Evolutionary conservation across 2,113 vertebrate genomes (phyloP), one percentile per base, ranked within the genome.

Genomic region (Microtus richardsoni): DNA sequence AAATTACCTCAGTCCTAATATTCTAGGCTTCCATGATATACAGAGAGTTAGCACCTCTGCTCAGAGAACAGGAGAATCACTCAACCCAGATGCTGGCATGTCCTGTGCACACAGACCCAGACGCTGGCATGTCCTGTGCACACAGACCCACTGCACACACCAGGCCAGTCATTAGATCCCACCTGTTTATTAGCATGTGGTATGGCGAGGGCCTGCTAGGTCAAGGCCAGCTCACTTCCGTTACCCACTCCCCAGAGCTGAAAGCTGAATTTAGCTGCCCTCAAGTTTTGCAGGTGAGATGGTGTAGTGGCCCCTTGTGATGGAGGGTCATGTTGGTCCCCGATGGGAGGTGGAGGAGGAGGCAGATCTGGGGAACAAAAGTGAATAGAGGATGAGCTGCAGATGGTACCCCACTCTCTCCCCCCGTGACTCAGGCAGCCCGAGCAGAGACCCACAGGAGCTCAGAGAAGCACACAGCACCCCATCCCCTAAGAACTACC

Each of bases 311-410:
- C 64, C 95, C 82, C 28, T 73, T 49, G 0, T 30, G 88, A 52
- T 49, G 92, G 24, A 96, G 91, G 49, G 96, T 97, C 70, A 97
- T 0, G 0, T 80, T 95, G 95, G 97, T 95, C 82, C 95, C 95
- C 2, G 91, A 5, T 0, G 97, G 97, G 49, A 97, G 96, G 7
- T n/a, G 91, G 28, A 98, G 92, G 58, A 97, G 92, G 41, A 91
- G 22, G 88, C 97, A 98, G 88, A 97, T 83, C 97, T 98, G 85
- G 74, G 26, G 79, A 26, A 92, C 49, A 92, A 49, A 79, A 41
- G 62, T 41, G 9, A 30, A 21, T 10, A 3, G 47, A 74, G 30
- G 68, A 22, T 0, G 11, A 21, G 7, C 24, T 26, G 12, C 89
- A 22, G 64, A 71, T 16, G 68, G 58, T 22, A 36, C 39, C 41